phyloP scores from a whole-genome alignment of 2,888 invertebrate genomes.

The Xylota segnis region DNA sequence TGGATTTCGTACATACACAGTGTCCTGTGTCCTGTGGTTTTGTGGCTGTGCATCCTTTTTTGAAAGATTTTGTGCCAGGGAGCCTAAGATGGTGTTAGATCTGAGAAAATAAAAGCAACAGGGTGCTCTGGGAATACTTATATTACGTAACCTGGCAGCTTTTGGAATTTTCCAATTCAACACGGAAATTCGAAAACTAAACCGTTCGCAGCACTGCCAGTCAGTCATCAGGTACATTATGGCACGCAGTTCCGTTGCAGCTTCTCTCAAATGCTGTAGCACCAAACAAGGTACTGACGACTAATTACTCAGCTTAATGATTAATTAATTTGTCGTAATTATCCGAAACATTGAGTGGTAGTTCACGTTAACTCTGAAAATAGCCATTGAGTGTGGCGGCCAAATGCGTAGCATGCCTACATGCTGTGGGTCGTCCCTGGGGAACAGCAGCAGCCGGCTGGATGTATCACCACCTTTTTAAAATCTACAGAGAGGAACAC shows the following conservation, averaged over 20 bases:
- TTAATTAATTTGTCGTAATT: constrained; percentile 74
- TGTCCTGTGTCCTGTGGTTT: constrained; percentile 59
- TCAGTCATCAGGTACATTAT: constrained; percentile 20
- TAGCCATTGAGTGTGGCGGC: constrained; percentile 30
- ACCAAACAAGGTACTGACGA: constrained; percentile 53
- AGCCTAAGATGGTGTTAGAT: constrained; percentile 2
- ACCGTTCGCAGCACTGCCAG: constrained; percentile 3
- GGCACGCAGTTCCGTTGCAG: constrained; percentile 35
- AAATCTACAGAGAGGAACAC: constrained; percentile 6
- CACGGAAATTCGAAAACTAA: constrained; percentile 28
- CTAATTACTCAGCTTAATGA: constrained; percentile 71
- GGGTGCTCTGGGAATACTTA: constrained; percentile 2
- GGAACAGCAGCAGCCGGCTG: constrained; percentile 12
- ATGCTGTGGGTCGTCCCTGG: constrained; percentile 39
- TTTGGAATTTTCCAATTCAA: neutral
- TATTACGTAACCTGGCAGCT: neutral
- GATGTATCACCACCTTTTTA: constrained; percentile 29
- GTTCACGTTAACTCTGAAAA: constrained; percentile 24
- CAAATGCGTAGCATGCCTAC: neutral
- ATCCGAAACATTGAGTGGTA: constrained; percentile 55
- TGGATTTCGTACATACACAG: constrained; percentile 16
- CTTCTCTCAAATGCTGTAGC: constrained; percentile 11
- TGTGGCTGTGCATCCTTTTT: constrained; percentile 43
- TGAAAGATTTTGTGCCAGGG: constrained; percentile 23
- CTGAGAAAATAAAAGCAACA: constrained; percentile 32